Evolutionary conservation across 1,140 invertebrate genomes (phyloP).

Genomic region (Brachionus angularis): DNA sequence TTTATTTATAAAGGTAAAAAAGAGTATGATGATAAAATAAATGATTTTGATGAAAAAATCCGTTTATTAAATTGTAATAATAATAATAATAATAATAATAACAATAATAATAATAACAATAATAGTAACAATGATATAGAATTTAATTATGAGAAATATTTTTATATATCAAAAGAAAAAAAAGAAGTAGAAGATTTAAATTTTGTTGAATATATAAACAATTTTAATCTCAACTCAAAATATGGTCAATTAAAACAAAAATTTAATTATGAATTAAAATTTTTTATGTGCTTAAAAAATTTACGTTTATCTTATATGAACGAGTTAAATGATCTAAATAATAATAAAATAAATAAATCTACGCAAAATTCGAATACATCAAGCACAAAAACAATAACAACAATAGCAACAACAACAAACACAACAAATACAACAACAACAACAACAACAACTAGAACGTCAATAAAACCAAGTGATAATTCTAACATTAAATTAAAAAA

Average conservation of each 20-base stretch:
- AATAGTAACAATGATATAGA: too few species aligned
- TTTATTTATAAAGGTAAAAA: conserved; percentile 1
- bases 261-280: conserved; percentile 2
- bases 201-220: neutral
- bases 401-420: too few species aligned
- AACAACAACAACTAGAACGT: too few species aligned
- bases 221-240: neutral
- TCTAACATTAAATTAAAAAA: too few species aligned
- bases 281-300: conserved; percentile 30
- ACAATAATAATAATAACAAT: too few species aligned
- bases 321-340: neutral
- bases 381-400: too few species aligned
- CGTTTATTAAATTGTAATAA: neutral
- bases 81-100: neutral
- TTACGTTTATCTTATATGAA: conserved; percentile 1
- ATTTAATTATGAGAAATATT: conserved; percentile 2
- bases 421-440: too few species aligned
- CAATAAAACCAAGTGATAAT: too few species aligned
- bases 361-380: too few species aligned
- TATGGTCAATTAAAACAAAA: conserved; percentile 7
- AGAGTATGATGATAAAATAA: neutral
- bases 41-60: conserved; percentile 1
- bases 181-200: neutral
- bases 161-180: neutral
- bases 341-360: conserved; percentile 7